Base-by-base conservation (phyloP, 1,140 invertebrate genomes). In the Apis florea region DNA sequence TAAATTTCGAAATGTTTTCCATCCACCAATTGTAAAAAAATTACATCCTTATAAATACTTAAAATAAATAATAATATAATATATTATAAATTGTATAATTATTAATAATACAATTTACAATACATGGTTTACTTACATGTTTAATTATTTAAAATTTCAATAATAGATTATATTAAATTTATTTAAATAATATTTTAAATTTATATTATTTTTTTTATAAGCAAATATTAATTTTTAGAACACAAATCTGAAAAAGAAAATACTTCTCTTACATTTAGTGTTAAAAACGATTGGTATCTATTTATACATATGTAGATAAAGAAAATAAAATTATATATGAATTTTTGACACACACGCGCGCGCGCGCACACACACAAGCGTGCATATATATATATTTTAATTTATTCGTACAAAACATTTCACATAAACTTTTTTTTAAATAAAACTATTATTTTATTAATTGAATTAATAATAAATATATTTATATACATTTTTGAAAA, bases 1-100 rank as follows among this genome's bases (percentile, higher is more conserved):
- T 83, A 31, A 51, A 86, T 83, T 68, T 51, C 21, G 26, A 79
- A 83, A 78, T 72, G 31, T 85, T 71, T 58, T 81, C 63, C 71
- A 71, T 66, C 66, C 73, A 63, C 47, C 66, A 61, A 66, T n/a
- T 75, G 10, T 85, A 75, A 67, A 74, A 82, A 84, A 17, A 15
- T 21, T 71, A 56, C 64, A 72, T 67, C 68, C 47, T 68, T 58
- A 71, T 64, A 53, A 82, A 82, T 79, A 86, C 54, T 68, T 83
- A 69, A 83, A 87, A 70, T 86, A 77, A 80, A 84, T 5, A 12
- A 66, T 68, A 19, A 72, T 67, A 31, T 67, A 54, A 71, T 19
- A 69, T 58, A 85, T 13, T 53, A 26, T 79, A 83, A 59, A 54
- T 19, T 53, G 15, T 74, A 85, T 31, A 19, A 80, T 86, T 40